Percentiles rank a stretch among this genome's conserved stretches.
These are phyloP conservation scores for Labeo calbasu DNA, from an alignment of 2,797 vertebrate species.

Conservation along the genomic window DNA sequence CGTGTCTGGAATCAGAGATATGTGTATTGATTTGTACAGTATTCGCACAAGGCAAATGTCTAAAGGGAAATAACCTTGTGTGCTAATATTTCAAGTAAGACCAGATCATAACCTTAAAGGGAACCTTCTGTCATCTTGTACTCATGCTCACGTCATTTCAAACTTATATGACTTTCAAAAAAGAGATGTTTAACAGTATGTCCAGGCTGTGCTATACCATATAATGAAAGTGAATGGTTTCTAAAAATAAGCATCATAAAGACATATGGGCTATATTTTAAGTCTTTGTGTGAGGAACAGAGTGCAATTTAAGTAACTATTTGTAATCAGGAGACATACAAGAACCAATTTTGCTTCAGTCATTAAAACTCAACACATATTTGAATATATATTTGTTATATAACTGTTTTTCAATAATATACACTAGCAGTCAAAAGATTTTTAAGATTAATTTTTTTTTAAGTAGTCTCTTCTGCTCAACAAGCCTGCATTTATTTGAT, in stretches of 20 bases:
- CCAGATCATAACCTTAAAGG: not conserved
- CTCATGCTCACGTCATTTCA: not conserved
- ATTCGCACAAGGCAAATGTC: constrained; percentile 71
- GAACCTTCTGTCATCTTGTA: not conserved
- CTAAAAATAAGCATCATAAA: not conserved
- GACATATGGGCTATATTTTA: not conserved
- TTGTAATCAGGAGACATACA: not conserved
- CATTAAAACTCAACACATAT: not conserved
- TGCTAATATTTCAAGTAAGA: constrained; percentile 33
- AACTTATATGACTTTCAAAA: not conserved
- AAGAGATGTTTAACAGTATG: not conserved
- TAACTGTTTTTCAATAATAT: not conserved
- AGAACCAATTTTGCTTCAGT: not conserved
- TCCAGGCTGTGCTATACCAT: not conserved
- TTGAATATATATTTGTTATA: not conserved
- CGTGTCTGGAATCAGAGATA: constrained; percentile 33
- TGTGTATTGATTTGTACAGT: constrained; percentile 70
- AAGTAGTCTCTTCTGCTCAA: no score
- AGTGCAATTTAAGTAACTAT: not conserved
- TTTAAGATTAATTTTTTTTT: no score
- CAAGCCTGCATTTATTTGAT: no score
- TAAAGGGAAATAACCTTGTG: constrained; percentile 80
- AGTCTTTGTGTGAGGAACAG: not conserved
- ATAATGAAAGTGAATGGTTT: not conserved
- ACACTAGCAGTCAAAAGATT: no score